Evolutionary conservation across 2,797 vertebrate genomes (phyloP).

Genomic region (Petrocephalus schoutedeni): DNA sequence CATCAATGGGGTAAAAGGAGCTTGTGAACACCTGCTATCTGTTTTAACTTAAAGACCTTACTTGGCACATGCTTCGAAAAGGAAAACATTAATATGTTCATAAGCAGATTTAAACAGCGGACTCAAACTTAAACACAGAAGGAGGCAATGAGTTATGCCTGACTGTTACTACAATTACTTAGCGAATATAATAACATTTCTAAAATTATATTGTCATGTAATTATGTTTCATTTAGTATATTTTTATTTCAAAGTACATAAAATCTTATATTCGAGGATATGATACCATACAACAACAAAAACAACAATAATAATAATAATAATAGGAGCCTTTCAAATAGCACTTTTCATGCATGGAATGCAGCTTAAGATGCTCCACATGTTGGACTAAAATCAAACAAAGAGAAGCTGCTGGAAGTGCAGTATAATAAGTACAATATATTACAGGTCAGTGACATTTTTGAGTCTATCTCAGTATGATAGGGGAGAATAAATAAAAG

Average conservation of each 20-base stretch:
- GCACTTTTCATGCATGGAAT: neutral
- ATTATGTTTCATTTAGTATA: neutral
- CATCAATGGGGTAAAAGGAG: neutral
- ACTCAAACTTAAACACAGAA: neutral
- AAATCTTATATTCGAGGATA: neutral
- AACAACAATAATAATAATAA: neutral
- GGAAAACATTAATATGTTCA: neutral
- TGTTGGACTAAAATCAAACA: neutral
- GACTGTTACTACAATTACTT: neutral
- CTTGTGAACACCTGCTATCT: neutral
- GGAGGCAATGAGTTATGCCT: neutral
- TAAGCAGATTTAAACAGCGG: neutral
- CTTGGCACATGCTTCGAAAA: neutral
- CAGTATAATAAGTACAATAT: neutral
- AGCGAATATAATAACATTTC: neutral
- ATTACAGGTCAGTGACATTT: neutral
- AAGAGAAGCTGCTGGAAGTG: no score
- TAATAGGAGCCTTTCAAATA: neutral
- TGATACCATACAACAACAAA: neutral
- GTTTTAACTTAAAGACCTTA: neutral
- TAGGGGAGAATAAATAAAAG: neutral
- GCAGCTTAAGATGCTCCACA: neutral
- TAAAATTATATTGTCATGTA: neutral
- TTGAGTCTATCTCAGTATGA: no score
- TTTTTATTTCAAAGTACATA: neutral